Conservation (phyloP, 2,113 vertebrate genomes). For the Rhinopomastus cyanomelas region DNA sequence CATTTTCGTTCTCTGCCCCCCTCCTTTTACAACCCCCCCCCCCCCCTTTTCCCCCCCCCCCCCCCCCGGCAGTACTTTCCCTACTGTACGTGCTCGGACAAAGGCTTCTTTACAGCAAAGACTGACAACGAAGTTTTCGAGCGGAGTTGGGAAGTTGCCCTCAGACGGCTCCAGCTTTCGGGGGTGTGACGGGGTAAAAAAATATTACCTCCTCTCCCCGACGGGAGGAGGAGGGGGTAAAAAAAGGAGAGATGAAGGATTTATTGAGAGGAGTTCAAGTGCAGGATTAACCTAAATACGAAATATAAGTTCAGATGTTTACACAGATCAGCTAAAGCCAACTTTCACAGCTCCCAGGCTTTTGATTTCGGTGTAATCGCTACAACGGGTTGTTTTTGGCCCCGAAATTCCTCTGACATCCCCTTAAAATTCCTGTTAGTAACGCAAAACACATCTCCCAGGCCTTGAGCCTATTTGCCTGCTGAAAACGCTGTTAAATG, state of each 20-base stretch:
- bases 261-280: constrained; percentile 52
- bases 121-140: neutral
- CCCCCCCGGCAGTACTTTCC: neutral
- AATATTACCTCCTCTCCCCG: neutral
- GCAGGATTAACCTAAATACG: constrained; percentile 28
- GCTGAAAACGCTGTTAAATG: constrained; percentile 21
- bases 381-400: neutral
- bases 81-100: neutral
- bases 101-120: neutral
- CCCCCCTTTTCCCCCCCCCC: too few relatives aligned
- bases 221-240: too few relatives aligned
- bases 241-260: neutral
- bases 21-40: rapidly evolving
- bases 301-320: constrained; percentile 11
- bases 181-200: neutral
- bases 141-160: neutral
- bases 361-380: neutral
- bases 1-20: rapidly evolving
- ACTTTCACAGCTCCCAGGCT: neutral
- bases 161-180: neutral
- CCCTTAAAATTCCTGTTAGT: neutral
- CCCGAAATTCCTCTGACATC: neutral
- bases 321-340: neutral
- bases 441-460: neutral
- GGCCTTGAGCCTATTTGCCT: neutral